Base-by-base conservation (phyloP, 2,797 vertebrate species). In the Phrynocephalus guinanensis region DNA sequence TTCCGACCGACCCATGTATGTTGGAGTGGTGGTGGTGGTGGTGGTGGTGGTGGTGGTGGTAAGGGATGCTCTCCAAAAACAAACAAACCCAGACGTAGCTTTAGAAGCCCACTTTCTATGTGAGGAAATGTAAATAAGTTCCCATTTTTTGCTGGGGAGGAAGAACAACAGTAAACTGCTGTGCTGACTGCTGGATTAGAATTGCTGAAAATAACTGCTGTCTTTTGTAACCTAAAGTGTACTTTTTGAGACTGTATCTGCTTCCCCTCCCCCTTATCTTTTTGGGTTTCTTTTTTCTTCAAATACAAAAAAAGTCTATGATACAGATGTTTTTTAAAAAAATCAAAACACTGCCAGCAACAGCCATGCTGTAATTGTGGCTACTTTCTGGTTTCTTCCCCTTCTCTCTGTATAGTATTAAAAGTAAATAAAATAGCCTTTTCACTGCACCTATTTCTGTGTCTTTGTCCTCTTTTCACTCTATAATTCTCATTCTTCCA, bases 391-490 rank as follows among this genome's bases (percentile, higher is more conserved):
- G 95, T 92, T 96, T 94, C 30, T 28, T 33, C 6, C 52, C 15
- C 96, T 96, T 96, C 93, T 92, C 96, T 97, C 97, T 98, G 97
- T 98, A 98, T 97, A 96, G 94, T 97, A 96, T 96, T 97, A 96
- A 95, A 97, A 97, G 97, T 97, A 96, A 97, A 98, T 98, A 98
- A 98, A 95, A 97, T 97, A 96, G 96, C 96, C 96, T 98, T 97
- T 97, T 96, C 97, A 97, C 97, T 95, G 97, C 96, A 92, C 94
- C 96, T 95, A 95, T 94, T 93, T 95, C 94, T 95, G 92, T 92
- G 97, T 97, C 96, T 96, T 95, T 95, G 96, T 92, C 93, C 95
- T 93, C 94, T 95, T 85, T 90, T 96, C 96, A 8, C 95, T 96
- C 93, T 95, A 89, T 93, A 94, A 95, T 95, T 92, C 91, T 89